phyloP scores from a whole-genome alignment of 2,113 vertebrate genomes.

The Pao palembangensis region DNA sequence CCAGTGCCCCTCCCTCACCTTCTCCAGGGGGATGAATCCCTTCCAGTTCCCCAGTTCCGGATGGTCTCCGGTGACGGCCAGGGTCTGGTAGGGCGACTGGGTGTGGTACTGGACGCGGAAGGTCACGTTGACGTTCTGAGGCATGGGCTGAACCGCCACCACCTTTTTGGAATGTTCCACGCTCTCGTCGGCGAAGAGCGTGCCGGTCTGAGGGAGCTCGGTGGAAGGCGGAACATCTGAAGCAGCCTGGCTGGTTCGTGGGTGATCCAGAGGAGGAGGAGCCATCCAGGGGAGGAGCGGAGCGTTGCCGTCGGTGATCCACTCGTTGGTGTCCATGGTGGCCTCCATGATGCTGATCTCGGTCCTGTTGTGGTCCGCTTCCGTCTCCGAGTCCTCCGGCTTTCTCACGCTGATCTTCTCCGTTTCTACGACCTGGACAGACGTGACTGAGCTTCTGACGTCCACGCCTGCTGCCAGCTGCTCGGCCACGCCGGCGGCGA shows the following conservation, averaged over 20 bases:
- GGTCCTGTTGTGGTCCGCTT: constrained; percentile 47
- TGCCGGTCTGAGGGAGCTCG: constrained; percentile 6
- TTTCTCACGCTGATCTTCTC: background rate
- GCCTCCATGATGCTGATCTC: constrained; percentile 78
- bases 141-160: constrained; percentile 73
- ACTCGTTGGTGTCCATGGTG: constrained; percentile 76
- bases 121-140: constrained; percentile 75
- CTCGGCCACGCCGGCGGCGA: background rate
- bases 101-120: constrained; percentile 89
- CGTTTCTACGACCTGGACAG: background rate
- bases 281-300: constrained; percentile 52
- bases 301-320: constrained; percentile 64
- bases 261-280: constrained; percentile 6
- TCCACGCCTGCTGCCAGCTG: background rate
- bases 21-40: constrained; percentile 76
- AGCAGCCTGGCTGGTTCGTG: constrained; percentile 4
- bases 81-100: constrained; percentile 61
- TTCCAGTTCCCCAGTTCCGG: constrained; percentile 85
- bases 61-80: constrained; percentile 84
- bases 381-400: constrained; percentile 10
- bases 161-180: constrained; percentile 57
- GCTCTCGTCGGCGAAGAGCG: constrained; percentile 39
- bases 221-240: background rate
- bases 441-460: background rate
- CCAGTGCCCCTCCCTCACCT: constrained; percentile 82